A percentile compares a stretch with the other conserved stretches of the same genome.
Evolutionary conservation across 2,113 vertebrate genomes (phyloP).

Genomic region (Tragulus kanchil): DNA sequence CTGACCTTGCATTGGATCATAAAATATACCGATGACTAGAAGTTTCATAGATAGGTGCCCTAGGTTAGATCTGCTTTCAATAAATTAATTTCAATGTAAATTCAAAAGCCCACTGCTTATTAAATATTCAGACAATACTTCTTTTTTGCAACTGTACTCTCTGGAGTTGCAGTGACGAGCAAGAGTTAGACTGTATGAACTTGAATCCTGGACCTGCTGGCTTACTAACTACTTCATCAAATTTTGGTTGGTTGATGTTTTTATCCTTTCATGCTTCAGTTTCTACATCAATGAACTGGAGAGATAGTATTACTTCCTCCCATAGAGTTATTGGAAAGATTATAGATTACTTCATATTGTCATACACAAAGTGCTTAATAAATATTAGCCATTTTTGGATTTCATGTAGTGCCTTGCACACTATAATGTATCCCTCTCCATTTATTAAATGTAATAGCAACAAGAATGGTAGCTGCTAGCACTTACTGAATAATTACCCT

Average conservation of each 20-base stretch:
- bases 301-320: not conserved
- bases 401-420: not conserved
- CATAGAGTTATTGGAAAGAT: constrained; percentile 11
- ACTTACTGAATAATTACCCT: constrained; percentile 1
- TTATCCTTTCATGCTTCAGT: not conserved
- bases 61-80: not conserved
- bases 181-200: not conserved
- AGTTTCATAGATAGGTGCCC: not conserved
- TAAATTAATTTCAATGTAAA: not conserved
- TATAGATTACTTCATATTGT: not conserved
- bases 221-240: not conserved
- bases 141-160: not conserved
- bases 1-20: not conserved
- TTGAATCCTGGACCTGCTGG: not conserved
- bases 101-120: not conserved
- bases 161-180: not conserved
- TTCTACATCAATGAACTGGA: not conserved
- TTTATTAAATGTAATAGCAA: constrained; percentile 35
- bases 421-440: not conserved
- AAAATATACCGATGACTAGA: constrained; percentile 11
- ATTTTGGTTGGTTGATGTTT: not conserved
- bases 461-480: not conserved
- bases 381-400: not conserved
- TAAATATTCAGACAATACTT: not conserved
- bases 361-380: not conserved